A percentile compares a stretch with the other conserved stretches of the same genome.
These are phyloP conservation scores for Guaruba guarouba DNA, from an alignment of 2,113 vertebrate genomes.

Conservation along the genomic window DNA sequence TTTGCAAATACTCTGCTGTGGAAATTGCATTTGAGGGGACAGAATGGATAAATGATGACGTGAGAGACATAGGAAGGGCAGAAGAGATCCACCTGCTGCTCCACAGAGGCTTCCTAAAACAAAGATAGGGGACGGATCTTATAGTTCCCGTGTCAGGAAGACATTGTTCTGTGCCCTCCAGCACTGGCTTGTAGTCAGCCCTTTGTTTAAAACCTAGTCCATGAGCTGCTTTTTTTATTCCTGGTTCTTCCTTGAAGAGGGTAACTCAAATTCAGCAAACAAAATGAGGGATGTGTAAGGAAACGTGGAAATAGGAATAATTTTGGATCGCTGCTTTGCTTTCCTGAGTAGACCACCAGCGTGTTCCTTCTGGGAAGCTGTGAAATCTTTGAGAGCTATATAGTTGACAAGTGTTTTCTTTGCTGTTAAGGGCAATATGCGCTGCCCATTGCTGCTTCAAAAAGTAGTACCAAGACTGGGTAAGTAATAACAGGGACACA, in stretches of 20 bases:
- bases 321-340: background rate
- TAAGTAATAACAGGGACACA: background rate
- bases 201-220: background rate
- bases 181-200: background rate
- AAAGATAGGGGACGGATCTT: background rate
- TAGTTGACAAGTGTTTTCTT: background rate
- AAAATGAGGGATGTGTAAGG: background rate
- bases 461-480: background rate
- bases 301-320: background rate
- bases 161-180: background rate
- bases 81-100: background rate
- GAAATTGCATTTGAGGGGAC: background rate
- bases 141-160: background rate
- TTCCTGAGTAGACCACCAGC: background rate
- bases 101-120: background rate
- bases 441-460: background rate
- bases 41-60: background rate
- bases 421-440: background rate
- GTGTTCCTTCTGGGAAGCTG: background rate
- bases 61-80: background rate
- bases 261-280: background rate
- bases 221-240: background rate
- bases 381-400: background rate
- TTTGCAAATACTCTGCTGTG: background rate
- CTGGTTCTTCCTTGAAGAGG: background rate